phyloP scores from a whole-genome alignment of 64 coral and sea anemone species.

The Stichodactyla mertensii region DNA sequence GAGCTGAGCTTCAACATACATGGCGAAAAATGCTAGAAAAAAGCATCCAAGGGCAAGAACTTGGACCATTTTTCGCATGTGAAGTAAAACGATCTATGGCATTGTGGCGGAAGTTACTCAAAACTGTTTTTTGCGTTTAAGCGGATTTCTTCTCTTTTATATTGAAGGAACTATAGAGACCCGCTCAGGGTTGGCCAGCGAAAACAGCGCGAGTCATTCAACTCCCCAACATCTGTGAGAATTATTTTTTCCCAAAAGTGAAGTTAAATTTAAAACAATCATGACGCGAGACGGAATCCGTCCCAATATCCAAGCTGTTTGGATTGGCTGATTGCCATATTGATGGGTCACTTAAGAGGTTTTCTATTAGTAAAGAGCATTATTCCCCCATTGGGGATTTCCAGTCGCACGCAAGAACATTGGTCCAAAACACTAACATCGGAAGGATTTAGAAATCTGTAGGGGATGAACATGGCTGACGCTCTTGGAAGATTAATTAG shows the following conservation, averaged over 20 bases:
- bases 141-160: too few species aligned
- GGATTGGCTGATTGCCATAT: constrained; percentile 2
- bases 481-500: neutral
- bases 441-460: neutral
- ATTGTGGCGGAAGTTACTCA: neutral
- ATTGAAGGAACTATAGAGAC: too few species aligned
- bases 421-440: neutral
- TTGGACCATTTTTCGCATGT: neutral
- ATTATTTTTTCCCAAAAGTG: neutral
- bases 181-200: neutral
- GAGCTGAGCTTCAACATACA: neutral
- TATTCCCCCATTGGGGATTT: neutral
- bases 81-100: neutral
- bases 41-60: neutral
- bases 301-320: neutral
- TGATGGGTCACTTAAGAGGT: neutral
- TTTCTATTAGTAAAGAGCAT: constrained; percentile 8
- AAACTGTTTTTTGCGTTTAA: neutral
- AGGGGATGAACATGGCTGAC: neutral
- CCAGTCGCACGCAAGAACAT: neutral
- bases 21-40: neutral
- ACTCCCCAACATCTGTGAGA: neutral
- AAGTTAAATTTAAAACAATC: neutral
- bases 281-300: neutral
- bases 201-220: neutral